A percentile compares a stretch with the other conserved stretches of the same genome.
Conservation (phyloP, 2,797 vertebrate genomes). For the Trachurus trachurus region DNA sequence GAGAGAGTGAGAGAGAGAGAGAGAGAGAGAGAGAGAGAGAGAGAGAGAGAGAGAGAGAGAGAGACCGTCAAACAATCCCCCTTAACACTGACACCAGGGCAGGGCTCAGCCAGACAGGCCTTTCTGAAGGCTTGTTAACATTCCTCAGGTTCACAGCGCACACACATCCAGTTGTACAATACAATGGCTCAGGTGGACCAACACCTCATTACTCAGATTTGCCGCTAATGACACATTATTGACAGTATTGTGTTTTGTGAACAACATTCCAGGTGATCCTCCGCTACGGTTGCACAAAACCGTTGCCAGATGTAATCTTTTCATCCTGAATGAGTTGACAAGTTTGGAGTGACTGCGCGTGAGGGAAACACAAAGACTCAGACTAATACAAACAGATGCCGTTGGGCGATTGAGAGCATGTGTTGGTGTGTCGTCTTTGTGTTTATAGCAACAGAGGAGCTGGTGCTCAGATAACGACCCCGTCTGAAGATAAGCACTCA, state of each 20-base stretch:
- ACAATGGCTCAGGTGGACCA: slow-evolving; percentile 57
- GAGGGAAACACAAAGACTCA: background rate
- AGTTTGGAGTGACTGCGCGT: background rate
- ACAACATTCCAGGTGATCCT: background rate
- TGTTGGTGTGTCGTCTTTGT: slow-evolving; percentile 46
- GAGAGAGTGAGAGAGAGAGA: slow-evolving; percentile 12
- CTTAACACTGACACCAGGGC: slow-evolving; percentile 51
- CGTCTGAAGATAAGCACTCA: slow-evolving; percentile 61
- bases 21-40: slow-evolving; percentile 9
- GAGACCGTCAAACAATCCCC: slow-evolving; percentile 54
- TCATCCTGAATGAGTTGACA: background rate
- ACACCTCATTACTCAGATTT: slow-evolving; percentile 35
- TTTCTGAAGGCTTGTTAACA: slow-evolving; percentile 68
- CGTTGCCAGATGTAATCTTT: background rate
- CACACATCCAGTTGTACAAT: slow-evolving; percentile 13
- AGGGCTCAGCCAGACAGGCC: slow-evolving; percentile 42
- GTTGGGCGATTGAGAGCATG: background rate
- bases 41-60: background rate
- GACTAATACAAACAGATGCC: slow-evolving; percentile 22
- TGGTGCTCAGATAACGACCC: slow-evolving; percentile 51
- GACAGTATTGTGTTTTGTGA: slow-evolving; percentile 6
- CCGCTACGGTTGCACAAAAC: background rate
- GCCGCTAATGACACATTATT: slow-evolving; percentile 17
- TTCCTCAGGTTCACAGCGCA: slow-evolving; percentile 73
- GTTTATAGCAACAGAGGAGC: slow-evolving; percentile 75